A percentile compares a stretch with the other conserved stretches of the same genome.
Conservation (phyloP, 1,140 invertebrate genomes). For the Heliothis virescens region DNA sequence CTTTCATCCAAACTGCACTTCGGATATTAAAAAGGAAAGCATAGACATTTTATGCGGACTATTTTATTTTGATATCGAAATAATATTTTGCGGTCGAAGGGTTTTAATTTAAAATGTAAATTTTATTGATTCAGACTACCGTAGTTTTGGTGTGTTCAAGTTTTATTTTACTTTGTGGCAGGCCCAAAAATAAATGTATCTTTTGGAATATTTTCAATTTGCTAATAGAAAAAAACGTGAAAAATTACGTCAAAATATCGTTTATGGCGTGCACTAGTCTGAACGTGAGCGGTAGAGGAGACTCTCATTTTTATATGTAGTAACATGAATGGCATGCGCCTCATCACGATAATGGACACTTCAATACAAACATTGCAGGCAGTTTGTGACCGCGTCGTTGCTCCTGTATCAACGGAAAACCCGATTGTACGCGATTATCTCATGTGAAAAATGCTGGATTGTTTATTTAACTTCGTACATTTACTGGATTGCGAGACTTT, state of each 20-base stretch:
- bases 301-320: conserved; percentile 55
- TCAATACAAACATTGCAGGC: conserved; percentile 58
- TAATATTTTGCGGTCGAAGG: neutral
- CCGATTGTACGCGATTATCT: conserved; percentile 39
- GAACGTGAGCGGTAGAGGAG: neutral
- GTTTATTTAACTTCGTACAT: conserved; percentile 43
- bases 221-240: neutral
- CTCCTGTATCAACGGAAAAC: conserved; percentile 44
- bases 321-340: conserved; percentile 53
- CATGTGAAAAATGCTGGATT: conserved; percentile 38
- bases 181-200: neutral
- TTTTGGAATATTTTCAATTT: neutral
- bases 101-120: conserved; percentile 31
- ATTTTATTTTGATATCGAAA: conserved; percentile 26
- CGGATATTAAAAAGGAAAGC: conserved; percentile 19
- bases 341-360: conserved; percentile 70
- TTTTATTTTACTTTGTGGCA: conserved; percentile 16
- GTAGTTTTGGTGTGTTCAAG: neutral
- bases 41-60: conserved; percentile 6
- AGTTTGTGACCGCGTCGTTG: conserved; percentile 52
- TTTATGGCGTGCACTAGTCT: neutral
- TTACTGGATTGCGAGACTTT: conserved; percentile 31
- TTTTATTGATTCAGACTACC: conserved; percentile 11
- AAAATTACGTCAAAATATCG: conserved; percentile 21
- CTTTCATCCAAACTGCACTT: conserved; percentile 34